Base-by-base conservation (phyloP, 2,888 invertebrate species). In the Andricus quercusramuli region DNA sequence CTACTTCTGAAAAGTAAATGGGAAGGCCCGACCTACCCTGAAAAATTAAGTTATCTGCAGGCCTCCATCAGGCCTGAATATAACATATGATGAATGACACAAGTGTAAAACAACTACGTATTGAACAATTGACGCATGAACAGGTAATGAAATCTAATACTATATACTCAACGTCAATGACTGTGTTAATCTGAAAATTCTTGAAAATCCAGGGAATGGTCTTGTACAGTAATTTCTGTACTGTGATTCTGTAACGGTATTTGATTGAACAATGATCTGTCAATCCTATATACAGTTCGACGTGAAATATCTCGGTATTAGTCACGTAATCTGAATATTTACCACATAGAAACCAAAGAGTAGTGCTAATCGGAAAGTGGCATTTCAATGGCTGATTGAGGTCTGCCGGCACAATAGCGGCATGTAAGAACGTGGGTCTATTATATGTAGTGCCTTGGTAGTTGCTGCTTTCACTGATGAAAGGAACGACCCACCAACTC, bases 331-430 rank as follows among this genome's bases (percentile, higher is more conserved):
- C 83, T 83, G 78, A 82, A 83, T 83, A 82, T 81, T 77, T 81
- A 82, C 78, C 79, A 80, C 47, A 64, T 29, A 78, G 11, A 82
- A 81, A 82, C 80, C 81, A 82, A 81, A 80, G 81, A 82, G 81
- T 78, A 77, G 82, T 85, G 80, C 67, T 78, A 80, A 85, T 81
- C 83, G 80, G 81, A 85, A 85, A 85, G 82, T 85, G 82, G 82
- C 79, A 82, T 85, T 82, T 83, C 82, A 83, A 83, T 85, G 78
- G 83, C 78, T 81, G 84, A 84, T 84, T 82, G 84, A 83, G 83
- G 81, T 80, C 79, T 80, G 67, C 59, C 32, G n/a, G 47, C 47
- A 84, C 82, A 84, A 83, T 82, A 82, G 83, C 44, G 80, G 74
- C 62, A 79, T 44, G 41, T 32, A 67, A 65, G 82, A 83, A 84